Percentiles rank a stretch among this genome's conserved stretches.
These are phyloP conservation scores for Mesoclemmys tuberculata DNA, from an alignment of 2,113 vertebrate species.

Conservation along the genomic window DNA sequence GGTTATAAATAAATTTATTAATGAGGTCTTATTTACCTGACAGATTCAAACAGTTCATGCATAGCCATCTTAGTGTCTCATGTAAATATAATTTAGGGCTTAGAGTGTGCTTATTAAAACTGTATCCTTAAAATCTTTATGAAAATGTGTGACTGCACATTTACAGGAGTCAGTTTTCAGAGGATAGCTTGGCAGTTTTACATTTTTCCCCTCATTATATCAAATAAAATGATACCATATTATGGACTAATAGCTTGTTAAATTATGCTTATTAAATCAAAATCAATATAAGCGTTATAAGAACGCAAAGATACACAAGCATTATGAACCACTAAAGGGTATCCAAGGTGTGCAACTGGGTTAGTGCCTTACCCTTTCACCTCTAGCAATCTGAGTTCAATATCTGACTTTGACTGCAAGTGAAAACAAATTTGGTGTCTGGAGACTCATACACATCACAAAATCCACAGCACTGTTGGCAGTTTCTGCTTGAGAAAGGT, in stretches of 20 bases:
- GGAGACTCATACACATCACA: neutral
- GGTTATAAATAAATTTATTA: slow-evolving; percentile 14
- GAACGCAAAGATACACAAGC: neutral
- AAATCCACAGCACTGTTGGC: neutral
- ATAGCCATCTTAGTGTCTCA: neutral
- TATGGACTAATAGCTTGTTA: slow-evolving; percentile 46
- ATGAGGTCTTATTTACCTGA: neutral
- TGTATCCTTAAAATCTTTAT: slow-evolving; percentile 27
- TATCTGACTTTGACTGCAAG: slow-evolving; percentile 48
- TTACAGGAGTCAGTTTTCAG: slow-evolving; percentile 38
- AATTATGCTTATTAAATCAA: slow-evolving; percentile 40
- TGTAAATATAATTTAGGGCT: neutral
- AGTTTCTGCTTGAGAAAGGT: neutral
- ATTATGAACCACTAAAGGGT: neutral
- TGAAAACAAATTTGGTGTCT: neutral
- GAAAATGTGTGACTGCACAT: slow-evolving; percentile 33
- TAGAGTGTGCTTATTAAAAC: neutral
- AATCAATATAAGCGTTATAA: slow-evolving; percentile 3
- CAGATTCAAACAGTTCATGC: neutral
- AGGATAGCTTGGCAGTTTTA: slow-evolving; percentile 37
- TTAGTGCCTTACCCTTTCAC: slow-evolving; percentile 34
- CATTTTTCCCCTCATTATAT: slow-evolving; percentile 23
- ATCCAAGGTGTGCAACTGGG: neutral
- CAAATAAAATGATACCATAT: slow-evolving; percentile 46
- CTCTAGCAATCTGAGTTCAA: neutral